phyloP scores from a whole-genome alignment of 2,113 vertebrate species.

The Chaetodon trifascialis region DNA sequence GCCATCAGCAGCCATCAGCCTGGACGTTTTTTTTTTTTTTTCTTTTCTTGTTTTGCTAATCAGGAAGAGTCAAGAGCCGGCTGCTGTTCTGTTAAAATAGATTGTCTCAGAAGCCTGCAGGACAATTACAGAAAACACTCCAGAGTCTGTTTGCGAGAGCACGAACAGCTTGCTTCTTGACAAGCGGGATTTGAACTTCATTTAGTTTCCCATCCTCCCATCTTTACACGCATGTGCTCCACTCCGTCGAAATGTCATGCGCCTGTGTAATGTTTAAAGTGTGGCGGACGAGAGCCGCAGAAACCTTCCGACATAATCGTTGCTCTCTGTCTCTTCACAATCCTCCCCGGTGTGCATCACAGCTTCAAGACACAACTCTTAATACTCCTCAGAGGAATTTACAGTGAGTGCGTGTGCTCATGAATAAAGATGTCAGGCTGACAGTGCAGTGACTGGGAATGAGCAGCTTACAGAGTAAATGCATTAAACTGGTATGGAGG shows the following conservation, averaged over 20 bases:
- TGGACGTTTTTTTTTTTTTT: not conserved
- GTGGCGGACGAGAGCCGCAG: conserved; percentile 38
- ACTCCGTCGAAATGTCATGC: conserved; percentile 20
- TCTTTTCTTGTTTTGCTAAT: conserved; percentile 51
- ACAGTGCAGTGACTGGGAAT: conserved; percentile 74
- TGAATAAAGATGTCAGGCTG: conserved; percentile 83
- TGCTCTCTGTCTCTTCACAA: conserved; percentile 53
- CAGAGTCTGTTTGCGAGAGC: conserved; percentile 28
- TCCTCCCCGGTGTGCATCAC: conserved; percentile 64
- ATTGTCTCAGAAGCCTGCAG: conserved; percentile 58
- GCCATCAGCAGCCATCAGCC: conserved; percentile 60
- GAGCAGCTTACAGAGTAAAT: conserved; percentile 81
- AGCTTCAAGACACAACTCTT: conserved; percentile 74
- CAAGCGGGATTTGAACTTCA: conserved; percentile 54
- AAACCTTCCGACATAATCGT: conserved; percentile 54
- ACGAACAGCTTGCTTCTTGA: conserved; percentile 43
- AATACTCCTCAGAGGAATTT: conserved; percentile 79
- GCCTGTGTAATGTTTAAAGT: conserved; percentile 57
- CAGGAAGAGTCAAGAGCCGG: conserved; percentile 57
- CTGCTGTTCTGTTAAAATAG: conserved; percentile 61
- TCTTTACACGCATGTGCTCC: not conserved
- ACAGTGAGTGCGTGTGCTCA: conserved; percentile 73
- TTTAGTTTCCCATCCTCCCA: conserved; percentile 33
- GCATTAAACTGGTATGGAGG: conserved; percentile 75
- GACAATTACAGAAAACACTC: conserved; percentile 66